These are phyloP conservation scores for Ctenomys sociabilis DNA, from an alignment of 2,113 vertebrate genomes.

Conservation along the genomic window DNA sequence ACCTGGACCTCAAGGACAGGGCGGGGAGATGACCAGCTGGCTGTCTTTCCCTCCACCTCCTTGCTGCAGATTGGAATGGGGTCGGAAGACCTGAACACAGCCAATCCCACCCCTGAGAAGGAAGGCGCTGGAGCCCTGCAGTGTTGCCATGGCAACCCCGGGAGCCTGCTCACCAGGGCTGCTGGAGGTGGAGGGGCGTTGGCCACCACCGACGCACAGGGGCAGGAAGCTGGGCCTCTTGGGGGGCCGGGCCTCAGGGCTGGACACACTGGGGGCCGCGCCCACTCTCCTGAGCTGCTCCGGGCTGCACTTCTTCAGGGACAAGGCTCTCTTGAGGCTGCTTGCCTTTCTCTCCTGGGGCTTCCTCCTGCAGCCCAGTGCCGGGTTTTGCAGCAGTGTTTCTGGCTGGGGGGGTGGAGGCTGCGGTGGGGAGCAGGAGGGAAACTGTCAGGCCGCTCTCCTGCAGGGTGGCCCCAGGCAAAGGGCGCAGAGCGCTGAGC, in stretches of 20 bases:
- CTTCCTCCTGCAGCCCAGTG: conserved; percentile 44
- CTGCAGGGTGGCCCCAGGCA: background rate
- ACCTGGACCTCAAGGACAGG: background rate
- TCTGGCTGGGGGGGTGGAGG: background rate
- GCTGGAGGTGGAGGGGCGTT: background rate
- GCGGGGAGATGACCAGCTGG: background rate
- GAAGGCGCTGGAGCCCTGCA: background rate
- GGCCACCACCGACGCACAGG: conserved; percentile 49
- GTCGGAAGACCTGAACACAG: background rate
- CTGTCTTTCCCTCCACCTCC: background rate
- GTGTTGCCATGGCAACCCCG: conserved; percentile 34
- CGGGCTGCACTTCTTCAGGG: conserved; percentile 67
- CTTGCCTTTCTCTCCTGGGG: conserved; percentile 80
- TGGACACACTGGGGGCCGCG: accelerated
- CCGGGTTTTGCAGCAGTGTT: background rate
- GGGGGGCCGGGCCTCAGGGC: background rate
- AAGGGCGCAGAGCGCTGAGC: too few relatives aligned
- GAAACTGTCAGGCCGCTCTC: background rate
- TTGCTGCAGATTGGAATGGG: background rate
- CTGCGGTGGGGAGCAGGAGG: background rate
- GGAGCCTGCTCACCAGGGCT: conserved; percentile 55
- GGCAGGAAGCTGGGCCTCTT: conserved; percentile 78
- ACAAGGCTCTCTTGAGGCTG: conserved; percentile 79
- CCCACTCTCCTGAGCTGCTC: conserved; percentile 70
- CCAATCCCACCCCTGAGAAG: background rate